Percentiles rank a stretch among this genome's conserved stretches.
These are phyloP conservation scores for Callosobruchus maculatus DNA, from an alignment of 2,888 invertebrate species.

Conservation along the genomic window DNA sequence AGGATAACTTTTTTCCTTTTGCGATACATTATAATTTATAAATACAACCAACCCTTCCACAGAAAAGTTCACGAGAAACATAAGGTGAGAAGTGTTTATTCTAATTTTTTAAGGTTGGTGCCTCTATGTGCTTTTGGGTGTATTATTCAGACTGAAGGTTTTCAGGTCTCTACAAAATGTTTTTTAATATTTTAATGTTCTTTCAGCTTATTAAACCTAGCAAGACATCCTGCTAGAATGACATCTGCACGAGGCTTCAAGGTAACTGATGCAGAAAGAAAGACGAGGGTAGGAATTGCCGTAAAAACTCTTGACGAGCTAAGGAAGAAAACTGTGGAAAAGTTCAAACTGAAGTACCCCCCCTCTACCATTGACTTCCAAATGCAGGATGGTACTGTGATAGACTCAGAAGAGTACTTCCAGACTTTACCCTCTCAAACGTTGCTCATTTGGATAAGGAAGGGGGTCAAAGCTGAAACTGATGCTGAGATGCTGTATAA, in stretches of 20 bases:
- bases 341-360: slow-evolving; percentile 47
- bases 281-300: slow-evolving; percentile 68
- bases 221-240: slow-evolving; percentile 18
- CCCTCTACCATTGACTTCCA: slow-evolving; percentile 42
- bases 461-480: slow-evolving; percentile 45
- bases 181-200: no score
- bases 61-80: no score
- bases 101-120: no score
- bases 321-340: slow-evolving; percentile 64
- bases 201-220: no score
- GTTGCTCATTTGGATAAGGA: slow-evolving; percentile 58
- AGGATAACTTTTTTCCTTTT: not conserved
- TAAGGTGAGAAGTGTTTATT: no score
- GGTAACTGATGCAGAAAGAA: slow-evolving; percentile 65
- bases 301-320: slow-evolving; percentile 64
- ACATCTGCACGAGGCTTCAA: slow-evolving; percentile 66
- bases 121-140: no score
- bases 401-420: slow-evolving; percentile 76
- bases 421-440: slow-evolving; percentile 71
- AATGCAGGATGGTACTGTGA: slow-evolving; percentile 62
- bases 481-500: slow-evolving; percentile 72
- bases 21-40: no score
- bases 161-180: no score
- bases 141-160: no score
- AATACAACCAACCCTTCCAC: no score